Evolutionary conservation across 2,797 vertebrate genomes (phyloP).

Genomic region (Pangasius djambal): DNA sequence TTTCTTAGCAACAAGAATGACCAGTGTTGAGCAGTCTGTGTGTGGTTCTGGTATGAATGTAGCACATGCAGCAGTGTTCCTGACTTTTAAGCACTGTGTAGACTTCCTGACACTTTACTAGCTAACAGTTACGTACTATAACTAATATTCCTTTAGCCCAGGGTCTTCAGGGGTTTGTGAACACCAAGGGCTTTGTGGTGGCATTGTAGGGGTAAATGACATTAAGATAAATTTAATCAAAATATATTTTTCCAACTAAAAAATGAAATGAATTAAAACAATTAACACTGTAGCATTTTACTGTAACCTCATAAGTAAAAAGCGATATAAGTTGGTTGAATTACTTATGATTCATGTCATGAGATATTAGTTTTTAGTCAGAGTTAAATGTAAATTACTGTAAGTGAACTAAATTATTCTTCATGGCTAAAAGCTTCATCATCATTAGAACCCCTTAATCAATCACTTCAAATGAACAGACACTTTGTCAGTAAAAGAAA

Average conservation of each 20-base stretch:
- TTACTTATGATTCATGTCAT: background rate
- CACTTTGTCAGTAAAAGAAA: background rate
- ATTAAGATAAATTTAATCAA: background rate
- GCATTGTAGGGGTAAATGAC: background rate
- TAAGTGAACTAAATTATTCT: background rate
- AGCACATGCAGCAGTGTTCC: background rate
- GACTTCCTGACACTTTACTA: background rate
- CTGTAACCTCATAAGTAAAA: background rate
- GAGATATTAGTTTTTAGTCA: background rate
- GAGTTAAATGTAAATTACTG: background rate
- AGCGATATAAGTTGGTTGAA: background rate
- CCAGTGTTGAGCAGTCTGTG: background rate
- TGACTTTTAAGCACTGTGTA: background rate
- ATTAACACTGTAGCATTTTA: background rate
- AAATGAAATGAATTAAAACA: no score
- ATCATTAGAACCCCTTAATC: background rate
- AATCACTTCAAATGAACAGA: background rate
- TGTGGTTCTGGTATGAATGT: background rate
- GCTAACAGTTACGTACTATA: background rate
- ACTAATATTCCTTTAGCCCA: background rate
- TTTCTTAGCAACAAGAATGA: background rate
- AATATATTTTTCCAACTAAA: no score
- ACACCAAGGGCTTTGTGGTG: background rate
- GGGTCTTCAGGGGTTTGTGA: background rate
- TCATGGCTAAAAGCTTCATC: background rate